These are phyloP conservation scores for Drosophila birchii DNA, from an alignment of 2,888 invertebrate genomes.

Conservation along the genomic window DNA sequence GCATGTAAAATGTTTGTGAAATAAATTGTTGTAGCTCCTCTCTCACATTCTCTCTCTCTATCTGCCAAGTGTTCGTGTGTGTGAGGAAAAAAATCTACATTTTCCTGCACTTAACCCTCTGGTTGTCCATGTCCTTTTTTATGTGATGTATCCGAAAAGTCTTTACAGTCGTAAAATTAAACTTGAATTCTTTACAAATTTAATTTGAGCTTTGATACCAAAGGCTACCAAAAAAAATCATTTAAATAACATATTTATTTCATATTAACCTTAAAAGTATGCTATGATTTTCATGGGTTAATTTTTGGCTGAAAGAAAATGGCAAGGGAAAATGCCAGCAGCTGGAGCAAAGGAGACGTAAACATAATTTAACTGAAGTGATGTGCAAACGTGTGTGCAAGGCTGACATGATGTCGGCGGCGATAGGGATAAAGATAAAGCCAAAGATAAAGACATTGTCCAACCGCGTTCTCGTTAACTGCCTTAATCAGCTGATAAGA, in stretches of 20 bases:
- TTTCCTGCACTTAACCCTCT: slow-evolving; percentile 31
- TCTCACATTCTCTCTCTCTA: neutral
- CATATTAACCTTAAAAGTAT: neutral
- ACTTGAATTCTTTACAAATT: neutral
- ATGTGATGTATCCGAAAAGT: neutral
- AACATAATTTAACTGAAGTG: slow-evolving; percentile 44
- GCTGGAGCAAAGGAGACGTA: slow-evolving; percentile 36
- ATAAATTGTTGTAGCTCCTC: slow-evolving; percentile 31
- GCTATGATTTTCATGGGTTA: slow-evolving; percentile 7
- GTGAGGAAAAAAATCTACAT: slow-evolving; percentile 25
- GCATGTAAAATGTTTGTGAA: slow-evolving; percentile 44
- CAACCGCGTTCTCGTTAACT: slow-evolving; percentile 34
- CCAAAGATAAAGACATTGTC: slow-evolving; percentile 43
- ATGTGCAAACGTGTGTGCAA: slow-evolving; percentile 28
- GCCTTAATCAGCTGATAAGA: slow-evolving; percentile 66
- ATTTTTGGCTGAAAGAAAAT: slow-evolving; percentile 18
- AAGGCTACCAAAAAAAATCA: no score
- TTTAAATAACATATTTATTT: neutral
- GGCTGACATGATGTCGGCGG: slow-evolving; percentile 36
- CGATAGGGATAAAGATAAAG: slow-evolving; percentile 41
- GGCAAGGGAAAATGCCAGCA: slow-evolving; percentile 32
- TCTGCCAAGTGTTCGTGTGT: slow-evolving; percentile 7
- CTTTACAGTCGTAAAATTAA: no score
- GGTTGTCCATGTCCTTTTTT: neutral
- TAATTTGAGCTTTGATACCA: neutral